Evolutionary conservation across 2,797 vertebrate genomes (phyloP), one percentile per base, ranked within the genome.

Genomic region (Pagetopsis macropterus): DNA sequence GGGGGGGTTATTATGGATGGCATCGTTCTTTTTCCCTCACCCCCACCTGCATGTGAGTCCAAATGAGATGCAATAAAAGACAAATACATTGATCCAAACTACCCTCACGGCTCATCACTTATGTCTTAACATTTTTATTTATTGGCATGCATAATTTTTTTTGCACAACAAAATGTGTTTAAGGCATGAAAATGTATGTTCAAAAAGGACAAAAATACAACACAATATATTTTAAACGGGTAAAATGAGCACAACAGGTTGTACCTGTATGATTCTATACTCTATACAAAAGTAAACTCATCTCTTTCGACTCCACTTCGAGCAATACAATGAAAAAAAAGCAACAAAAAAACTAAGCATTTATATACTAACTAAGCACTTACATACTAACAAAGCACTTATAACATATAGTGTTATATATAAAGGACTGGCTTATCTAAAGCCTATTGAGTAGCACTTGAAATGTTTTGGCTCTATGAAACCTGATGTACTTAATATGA

Each of bases 41-140:
- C 62, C 94, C 94, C 90, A 96, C 86, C 93, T 97, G 97, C 97
- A 99, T 99, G 97, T 95, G 92, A 96, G 90, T 96, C 96, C 95
- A 95, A 96, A 95, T 97, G 95, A 98, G 95, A 98, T 98, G 96
- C 96, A 99, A 99, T 98, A 98, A 99, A 95, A 91, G 83, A 85
- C 66, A 89, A 91, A 96, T 93, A 95, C 95, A 94, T 94, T 94
- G 91, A 96, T 95, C 91, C 92, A 95, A 94, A 94, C 90, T 88
- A 92, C 61, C 64, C 65, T 83, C 80, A 75, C 21, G 82, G 59
- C 72, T 88, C 62, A 71, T 91, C 84, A 87, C 78, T 88, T 70
- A 71, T 31, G 66, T 37, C 33, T 37, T 37, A 37, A 37, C 7
- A 9, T 21, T 31, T 45, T 57, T 52, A 46, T 75, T 80, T 43